Percentiles rank a stretch among this genome's conserved stretches.
These are phyloP conservation scores for Plecotus auritus DNA, from an alignment of 2,113 vertebrate genomes.

Conservation along the genomic window DNA sequence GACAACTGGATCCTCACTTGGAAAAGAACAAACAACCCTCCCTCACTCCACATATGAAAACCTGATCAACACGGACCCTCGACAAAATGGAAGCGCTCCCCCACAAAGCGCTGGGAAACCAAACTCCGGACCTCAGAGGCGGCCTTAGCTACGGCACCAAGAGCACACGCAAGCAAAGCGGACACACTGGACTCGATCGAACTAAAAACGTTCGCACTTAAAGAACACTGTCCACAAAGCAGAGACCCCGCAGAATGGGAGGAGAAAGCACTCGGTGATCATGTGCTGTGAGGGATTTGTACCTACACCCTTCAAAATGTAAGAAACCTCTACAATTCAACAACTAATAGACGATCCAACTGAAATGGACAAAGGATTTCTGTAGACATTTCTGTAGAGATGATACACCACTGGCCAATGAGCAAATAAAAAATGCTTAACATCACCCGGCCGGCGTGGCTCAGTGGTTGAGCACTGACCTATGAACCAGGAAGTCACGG, in stretches of 20 bases:
- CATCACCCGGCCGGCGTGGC: no score
- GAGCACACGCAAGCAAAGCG: no score
- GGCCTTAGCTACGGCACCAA: not conserved
- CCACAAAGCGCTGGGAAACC: not conserved
- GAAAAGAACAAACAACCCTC: not conserved
- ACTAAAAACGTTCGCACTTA: not conserved
- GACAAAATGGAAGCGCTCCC: not conserved
- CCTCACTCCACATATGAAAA: not conserved
- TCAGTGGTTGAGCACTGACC: no score
- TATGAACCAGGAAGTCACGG: no score
- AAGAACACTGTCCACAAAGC: not conserved
- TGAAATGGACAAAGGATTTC: not conserved
- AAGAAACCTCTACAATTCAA: not conserved
- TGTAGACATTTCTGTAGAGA: not conserved
- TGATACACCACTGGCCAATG: not conserved
- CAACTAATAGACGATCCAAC: not conserved
- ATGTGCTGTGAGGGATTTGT: no score
- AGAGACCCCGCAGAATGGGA: not conserved
- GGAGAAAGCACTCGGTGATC: not conserved
- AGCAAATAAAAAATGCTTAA: not conserved
- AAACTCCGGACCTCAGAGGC: fast-evolving
- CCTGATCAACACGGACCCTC: not conserved
- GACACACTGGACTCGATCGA: no score
- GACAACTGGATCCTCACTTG: not conserved
- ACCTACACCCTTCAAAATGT: not conserved